phyloP scores from a whole-genome alignment of 2,888 invertebrate species.

The Chelonus formosanus region DNA sequence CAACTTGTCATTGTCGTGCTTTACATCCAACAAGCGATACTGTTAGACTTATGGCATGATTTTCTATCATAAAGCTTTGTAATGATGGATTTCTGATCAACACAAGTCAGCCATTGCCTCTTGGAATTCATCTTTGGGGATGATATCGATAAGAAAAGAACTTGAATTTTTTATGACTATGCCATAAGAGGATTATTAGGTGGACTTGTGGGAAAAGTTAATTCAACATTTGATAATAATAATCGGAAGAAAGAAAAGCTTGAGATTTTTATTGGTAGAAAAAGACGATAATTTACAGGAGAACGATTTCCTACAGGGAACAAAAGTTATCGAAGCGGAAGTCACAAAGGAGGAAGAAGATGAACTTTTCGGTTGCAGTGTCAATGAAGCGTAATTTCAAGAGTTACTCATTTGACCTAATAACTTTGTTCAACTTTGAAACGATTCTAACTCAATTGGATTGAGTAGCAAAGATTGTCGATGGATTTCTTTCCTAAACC shows the following conservation, averaged over 20 bases:
- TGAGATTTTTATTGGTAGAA: neutral
- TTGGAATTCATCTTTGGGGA: neutral
- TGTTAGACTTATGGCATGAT: conserved; percentile 23
- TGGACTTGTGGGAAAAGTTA: no score
- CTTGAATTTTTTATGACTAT: neutral
- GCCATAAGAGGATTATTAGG: no score
- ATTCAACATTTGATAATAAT: neutral
- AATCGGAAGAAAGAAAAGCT: neutral
- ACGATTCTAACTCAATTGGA: conserved; percentile 5
- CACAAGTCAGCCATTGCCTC: no score
- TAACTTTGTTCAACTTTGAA: conserved; percentile 20
- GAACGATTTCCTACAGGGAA: neutral
- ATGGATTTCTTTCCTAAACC: neutral
- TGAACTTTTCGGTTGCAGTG: conserved; percentile 23
- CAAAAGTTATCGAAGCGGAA: conserved; percentile 15
- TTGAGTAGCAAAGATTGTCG: no score
- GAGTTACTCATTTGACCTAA: conserved; percentile 26
- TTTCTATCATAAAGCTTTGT: conserved; percentile 5
- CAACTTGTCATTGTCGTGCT: conserved; percentile 25
- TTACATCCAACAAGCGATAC: conserved; percentile 18
- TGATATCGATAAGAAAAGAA: neutral
- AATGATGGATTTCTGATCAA: neutral
- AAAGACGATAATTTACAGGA: conserved; percentile 17
- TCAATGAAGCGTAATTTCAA: conserved; percentile 24
- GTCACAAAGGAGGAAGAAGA: conserved; percentile 19